These are phyloP conservation scores for Macrotis lagotis DNA, from an alignment of 2,113 vertebrate genomes.

Conservation along the genomic window DNA sequence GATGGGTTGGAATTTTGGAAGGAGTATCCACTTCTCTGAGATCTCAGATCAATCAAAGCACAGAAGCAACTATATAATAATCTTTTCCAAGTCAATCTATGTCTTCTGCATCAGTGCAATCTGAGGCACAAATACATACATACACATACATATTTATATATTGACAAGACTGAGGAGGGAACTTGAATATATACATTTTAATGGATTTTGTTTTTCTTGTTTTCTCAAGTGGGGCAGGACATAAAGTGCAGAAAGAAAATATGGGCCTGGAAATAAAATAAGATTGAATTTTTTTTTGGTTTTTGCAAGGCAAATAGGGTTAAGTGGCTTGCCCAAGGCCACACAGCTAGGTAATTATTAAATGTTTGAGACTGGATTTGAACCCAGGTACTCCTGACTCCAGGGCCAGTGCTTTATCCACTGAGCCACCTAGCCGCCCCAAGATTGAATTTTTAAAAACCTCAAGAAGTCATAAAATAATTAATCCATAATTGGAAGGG, in stretches of 20 bases:
- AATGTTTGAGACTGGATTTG: too few relatives aligned
- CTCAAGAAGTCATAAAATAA: neutral
- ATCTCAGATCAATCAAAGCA: neutral
- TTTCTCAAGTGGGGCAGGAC: neutral
- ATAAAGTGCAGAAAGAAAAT: neutral
- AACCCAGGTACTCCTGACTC: too few relatives aligned
- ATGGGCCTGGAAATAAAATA: neutral
- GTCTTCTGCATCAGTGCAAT: neutral
- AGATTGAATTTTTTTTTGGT: neutral
- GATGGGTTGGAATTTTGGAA: neutral
- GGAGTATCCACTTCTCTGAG: neutral
- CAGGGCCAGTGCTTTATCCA: too few relatives aligned
- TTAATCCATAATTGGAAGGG: neutral
- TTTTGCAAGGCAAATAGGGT: too few relatives aligned
- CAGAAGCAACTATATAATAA: neutral
- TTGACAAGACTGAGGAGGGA: neutral
- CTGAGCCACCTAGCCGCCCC: too few relatives aligned
- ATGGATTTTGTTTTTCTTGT: neutral
- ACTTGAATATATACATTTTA: neutral
- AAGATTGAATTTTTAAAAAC: neutral
- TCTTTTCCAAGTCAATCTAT: neutral
- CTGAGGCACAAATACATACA: neutral
- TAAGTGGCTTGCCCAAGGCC: too few relatives aligned
- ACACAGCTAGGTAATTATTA: too few relatives aligned
- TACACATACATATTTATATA: neutral